Conservation (phyloP, 1,140 invertebrate genomes). For the Bombus balteatus region DNA sequence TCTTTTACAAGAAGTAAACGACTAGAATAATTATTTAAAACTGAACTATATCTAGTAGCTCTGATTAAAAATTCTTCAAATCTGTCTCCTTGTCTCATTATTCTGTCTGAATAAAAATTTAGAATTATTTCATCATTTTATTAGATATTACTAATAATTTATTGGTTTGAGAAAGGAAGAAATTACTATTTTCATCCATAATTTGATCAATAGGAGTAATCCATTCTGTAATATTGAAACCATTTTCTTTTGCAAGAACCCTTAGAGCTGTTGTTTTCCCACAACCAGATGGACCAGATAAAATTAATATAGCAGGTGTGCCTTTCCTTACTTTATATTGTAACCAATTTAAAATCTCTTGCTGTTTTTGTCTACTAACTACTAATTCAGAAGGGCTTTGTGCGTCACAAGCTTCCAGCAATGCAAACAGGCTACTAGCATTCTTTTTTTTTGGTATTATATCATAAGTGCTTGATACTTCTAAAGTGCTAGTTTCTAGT, state of each 20-base stretch:
- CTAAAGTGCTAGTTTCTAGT: neutral
- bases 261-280: conserved; percentile 87
- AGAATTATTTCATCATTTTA: neutral
- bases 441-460: conserved; percentile 48
- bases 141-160: conserved; percentile 46
- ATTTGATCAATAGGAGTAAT: conserved; percentile 87
- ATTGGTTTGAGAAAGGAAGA: conserved; percentile 6
- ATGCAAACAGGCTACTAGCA: conserved; percentile 63
- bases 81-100: conserved; percentile 83
- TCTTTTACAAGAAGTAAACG: conserved; percentile 88
- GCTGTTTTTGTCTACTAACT: conserved; percentile 78
- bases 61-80: conserved; percentile 88
- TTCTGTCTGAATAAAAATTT: conserved; percentile 59
- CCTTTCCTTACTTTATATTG: conserved; percentile 67
- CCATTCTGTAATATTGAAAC: conserved; percentile 87
- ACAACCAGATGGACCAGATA: conserved; percentile 89
- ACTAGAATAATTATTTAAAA: conserved; percentile 83
- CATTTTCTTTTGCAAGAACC: conserved; percentile 84
- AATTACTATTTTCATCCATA: conserved; percentile 79
- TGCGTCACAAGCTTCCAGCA: conserved; percentile 76
- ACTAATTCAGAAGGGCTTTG: conserved; percentile 71
- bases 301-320: conserved; percentile 84
- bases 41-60: conserved; percentile 87
- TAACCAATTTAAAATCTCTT: conserved; percentile 77
- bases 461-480: neutral